phyloP scores from a whole-genome alignment of 2,113 vertebrate species.

The Machaerirhynchus nigripectus region DNA sequence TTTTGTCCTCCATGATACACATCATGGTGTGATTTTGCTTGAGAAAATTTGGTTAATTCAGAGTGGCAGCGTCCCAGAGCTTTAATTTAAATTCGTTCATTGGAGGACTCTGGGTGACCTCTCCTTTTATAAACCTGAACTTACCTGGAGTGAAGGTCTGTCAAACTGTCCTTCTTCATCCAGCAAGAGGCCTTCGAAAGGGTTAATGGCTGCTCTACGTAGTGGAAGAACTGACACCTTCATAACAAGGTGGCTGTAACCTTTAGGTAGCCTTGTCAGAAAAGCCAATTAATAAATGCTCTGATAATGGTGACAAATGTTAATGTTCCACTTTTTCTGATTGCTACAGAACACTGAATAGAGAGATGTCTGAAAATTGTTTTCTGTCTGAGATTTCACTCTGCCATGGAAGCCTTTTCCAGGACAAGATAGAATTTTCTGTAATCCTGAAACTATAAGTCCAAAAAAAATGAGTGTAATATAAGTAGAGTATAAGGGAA shows the following conservation, averaged over 20 bases:
- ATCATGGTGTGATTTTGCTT: not conserved
- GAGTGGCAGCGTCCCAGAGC: not conserved
- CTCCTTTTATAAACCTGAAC: not conserved
- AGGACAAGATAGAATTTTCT: not conserved
- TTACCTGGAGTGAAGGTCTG: not conserved
- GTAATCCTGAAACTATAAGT: not conserved
- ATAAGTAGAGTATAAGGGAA: not conserved
- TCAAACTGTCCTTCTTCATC: conserved; percentile 6
- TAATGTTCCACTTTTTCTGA: not conserved
- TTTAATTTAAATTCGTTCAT: not conserved
- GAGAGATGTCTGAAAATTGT: not conserved
- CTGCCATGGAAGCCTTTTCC: not conserved
- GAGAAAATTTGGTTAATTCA: not conserved
- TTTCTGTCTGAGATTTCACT: not conserved
- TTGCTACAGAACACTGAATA: not conserved
- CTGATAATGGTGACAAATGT: not conserved
- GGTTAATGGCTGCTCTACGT: not conserved
- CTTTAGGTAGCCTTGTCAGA: not conserved
- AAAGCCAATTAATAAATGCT: not conserved
- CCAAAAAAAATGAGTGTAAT: not conserved
- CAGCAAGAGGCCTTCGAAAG: not conserved
- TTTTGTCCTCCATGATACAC: not conserved
- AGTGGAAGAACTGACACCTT: not conserved
- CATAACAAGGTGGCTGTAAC: not conserved
- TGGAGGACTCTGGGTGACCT: not conserved